Percentiles rank a stretch among this genome's conserved stretches.
phyloP scores from a whole-genome alignment of 2,113 vertebrate species.

The Poeciliopsis occidentalis region DNA sequence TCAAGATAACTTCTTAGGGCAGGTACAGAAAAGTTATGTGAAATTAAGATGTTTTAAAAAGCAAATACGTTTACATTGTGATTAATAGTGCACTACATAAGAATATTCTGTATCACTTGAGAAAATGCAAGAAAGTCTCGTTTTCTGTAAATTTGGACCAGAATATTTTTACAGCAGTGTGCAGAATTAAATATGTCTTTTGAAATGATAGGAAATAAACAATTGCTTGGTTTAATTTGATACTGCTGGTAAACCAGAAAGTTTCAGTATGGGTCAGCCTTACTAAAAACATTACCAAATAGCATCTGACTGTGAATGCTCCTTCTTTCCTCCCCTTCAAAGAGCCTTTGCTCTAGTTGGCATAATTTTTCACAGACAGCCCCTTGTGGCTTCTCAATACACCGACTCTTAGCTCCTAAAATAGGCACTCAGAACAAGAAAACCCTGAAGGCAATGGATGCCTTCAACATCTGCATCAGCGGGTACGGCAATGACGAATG shows the following conservation, averaged over 20 bases:
- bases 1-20: background rate
- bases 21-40: background rate
- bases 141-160: background rate
- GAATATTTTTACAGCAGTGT: background rate
- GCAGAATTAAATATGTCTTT: background rate
- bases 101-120: background rate
- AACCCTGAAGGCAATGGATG: conserved; percentile 26
- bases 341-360: conserved; percentile 32
- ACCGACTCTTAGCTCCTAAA: conserved; percentile 63
- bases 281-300: background rate
- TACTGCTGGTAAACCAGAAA: background rate
- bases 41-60: background rate
- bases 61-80: background rate
- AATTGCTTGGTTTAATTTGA: background rate
- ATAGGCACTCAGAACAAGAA: conserved; percentile 53
- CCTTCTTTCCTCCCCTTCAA: conserved; percentile 24
- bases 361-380: conserved; percentile 46
- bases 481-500: background rate
- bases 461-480: conserved; percentile 39
- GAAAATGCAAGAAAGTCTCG: background rate
- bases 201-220: background rate
- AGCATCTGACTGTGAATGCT: conserved; percentile 9
- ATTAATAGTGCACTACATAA: background rate
- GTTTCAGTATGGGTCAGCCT: background rate
- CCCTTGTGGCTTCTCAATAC: conserved; percentile 43